Percentiles rank a stretch among this genome's conserved stretches.
These are phyloP conservation scores for Dendroctonus ponderosae DNA, from an alignment of 1,140 invertebrate species.

Conservation along the genomic window DNA sequence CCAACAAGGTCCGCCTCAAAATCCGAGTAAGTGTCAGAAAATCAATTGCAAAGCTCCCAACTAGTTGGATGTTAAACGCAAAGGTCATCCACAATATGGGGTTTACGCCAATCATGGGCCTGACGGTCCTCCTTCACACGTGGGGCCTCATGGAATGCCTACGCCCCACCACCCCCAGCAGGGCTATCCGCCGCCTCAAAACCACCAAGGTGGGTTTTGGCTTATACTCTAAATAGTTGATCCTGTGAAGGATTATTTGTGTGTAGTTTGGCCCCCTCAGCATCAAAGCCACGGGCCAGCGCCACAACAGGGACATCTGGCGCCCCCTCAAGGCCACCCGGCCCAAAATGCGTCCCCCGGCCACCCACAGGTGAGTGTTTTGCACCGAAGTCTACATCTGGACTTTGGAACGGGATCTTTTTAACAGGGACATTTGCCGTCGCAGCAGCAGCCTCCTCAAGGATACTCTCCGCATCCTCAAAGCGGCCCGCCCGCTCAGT, in stretches of 20 bases:
- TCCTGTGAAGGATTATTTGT: neutral
- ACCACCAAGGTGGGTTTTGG: conserved; percentile 13
- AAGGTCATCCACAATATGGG: conserved; percentile 22
- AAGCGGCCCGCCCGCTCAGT: conserved; percentile 19
- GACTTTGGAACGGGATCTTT: neutral
- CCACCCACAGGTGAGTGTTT: conserved; percentile 8
- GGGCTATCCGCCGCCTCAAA: conserved; percentile 21
- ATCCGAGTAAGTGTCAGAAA: conserved; percentile 6
- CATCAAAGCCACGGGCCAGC: conserved; percentile 26
- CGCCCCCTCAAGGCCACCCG: conserved; percentile 16
- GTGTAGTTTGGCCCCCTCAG: conserved; percentile 6
- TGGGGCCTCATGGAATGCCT: conserved; percentile 13
- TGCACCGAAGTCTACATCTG: neutral
- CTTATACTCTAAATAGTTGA: neutral
- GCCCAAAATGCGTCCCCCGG: conserved; percentile 13
- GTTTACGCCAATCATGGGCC: conserved; percentile 25
- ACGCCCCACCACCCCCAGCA: conserved; percentile 12
- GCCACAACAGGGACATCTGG: conserved; percentile 3
- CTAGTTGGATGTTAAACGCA: neutral
- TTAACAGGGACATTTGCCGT: neutral
- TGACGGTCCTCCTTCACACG: conserved; percentile 11
- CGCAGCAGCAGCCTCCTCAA: conserved; percentile 29
- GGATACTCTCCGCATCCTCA: conserved; percentile 23
- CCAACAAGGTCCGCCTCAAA: conserved; percentile 34
- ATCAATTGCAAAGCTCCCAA: neutral